Base-by-base conservation (phyloP, 2,797 vertebrate genomes). In the Schizopygopsis pylzovi region DNA sequence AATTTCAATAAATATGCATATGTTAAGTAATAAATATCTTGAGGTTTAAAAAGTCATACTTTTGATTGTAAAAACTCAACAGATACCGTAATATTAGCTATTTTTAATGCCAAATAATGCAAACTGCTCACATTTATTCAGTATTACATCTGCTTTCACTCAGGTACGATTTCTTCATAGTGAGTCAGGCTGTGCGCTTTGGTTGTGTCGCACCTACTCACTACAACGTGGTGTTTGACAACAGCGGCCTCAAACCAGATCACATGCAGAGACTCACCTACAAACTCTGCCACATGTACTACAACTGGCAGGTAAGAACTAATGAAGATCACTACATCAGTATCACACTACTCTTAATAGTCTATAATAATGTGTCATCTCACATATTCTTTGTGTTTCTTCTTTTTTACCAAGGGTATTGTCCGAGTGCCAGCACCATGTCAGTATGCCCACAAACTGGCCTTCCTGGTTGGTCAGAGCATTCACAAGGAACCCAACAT, bases 231-330 rank as follows among this genome's bases (percentile, higher is more conserved):
- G 92, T 99, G 83, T 99, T 97, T 0, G 98, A 99, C 93, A 97
- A 86, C 76, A 98, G 97, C 0, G 95, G 95, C 70, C 93, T 99
- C 86, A 99, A 98, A 87, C 98, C 98, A 0, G 98, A 99, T 91
- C 95, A 99, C n/a, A 93, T 99, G 91, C 98, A 99, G 91, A 93
- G 98, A 82, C 93, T 99, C 0, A 99, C 98, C 0, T 99, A 99
- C 93, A 99, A 99, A 82, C 94, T 99, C 1, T 99, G 98, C 85
- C 98, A 99, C 88, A 90, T 99, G 95, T 99, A 99, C 89, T 99
- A 97, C 88, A 99, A 99, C 93, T 99, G 98, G 97, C 97, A 98
- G 92, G 98, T 99, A 94, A 91, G 92, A 39, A 4, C 22, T 13
- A 16, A 18, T 70, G 49, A 20, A 3, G 20, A 33, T 47, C 18